Base-by-base conservation (phyloP, 2,888 invertebrate species). In the Xestia c-nigrum region DNA sequence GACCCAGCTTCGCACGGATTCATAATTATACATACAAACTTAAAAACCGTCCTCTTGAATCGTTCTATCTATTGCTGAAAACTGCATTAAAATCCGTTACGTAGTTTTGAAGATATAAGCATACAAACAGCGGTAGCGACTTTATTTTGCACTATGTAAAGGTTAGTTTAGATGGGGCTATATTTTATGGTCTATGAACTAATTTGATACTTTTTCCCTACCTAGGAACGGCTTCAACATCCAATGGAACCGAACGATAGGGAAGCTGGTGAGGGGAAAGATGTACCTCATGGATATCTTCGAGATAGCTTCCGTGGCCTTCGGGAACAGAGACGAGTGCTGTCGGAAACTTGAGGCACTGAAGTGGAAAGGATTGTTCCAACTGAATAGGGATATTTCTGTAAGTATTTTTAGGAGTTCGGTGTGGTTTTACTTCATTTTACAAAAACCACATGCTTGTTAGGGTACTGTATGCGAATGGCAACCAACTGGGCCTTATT, bases 241-340 rank as follows among this genome's bases (percentile, higher is more conserved):
- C 69, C 97, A 98, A 89, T 98, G 98, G 97, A 98, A 98, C 90
- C 97, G 98, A 85, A 97, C 98, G 80, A 98, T 98, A 70, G 97
- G 97, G 14, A 98, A 98, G 89, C 96, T 99, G 82, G 97, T 98
- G 81, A 97, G 97, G 67, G 98, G 99, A 24, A 98, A 99, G 91
- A 98, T 98, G 91, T 97, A 98, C 87, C 98, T 99, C 91, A 98
- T 98, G 93, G 98, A 99, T 88, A 97, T 99, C 74, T 98, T 99
- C 80, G 99, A 99, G 92, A 98, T 98, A 86, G 98, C 99, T 0
- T 98, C 98, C 4, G 95, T 98, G 57, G 98, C 99, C 0, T 99
- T 98, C 89, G 98, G 98, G 85, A 98, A 98, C 91, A 97, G 99
- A 76, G 99, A 98, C 92, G 98, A 98, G 89, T 97, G 98, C 90